These are phyloP conservation scores for Torymus texanus DNA, from an alignment of 2,888 invertebrate species.

Conservation along the genomic window DNA sequence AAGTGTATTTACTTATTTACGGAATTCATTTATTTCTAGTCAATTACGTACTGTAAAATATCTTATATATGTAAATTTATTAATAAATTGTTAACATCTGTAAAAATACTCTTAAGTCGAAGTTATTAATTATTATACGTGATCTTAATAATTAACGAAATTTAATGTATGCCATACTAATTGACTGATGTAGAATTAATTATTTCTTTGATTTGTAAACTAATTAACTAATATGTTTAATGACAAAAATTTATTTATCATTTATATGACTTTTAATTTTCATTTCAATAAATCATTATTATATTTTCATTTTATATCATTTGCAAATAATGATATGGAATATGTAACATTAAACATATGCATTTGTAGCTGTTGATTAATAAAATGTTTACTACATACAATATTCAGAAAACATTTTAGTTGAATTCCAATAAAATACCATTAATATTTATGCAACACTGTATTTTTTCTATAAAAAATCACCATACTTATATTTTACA, in stretches of 20 bases:
- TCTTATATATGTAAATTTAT: slow-evolving; percentile 43
- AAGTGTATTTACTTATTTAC: slow-evolving; percentile 61
- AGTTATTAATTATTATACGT: slow-evolving; percentile 6
- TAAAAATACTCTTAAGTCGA: slow-evolving; percentile 2
- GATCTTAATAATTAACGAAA: slow-evolving; percentile 8
- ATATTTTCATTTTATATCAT: too few species aligned
- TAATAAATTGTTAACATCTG: slow-evolving; percentile 49
- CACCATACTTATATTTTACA: too few species aligned
- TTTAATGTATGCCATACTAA: slow-evolving; percentile 11
- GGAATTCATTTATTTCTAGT: slow-evolving; percentile 62
- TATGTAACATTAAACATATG: too few species aligned
- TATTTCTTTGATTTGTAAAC: not conserved
- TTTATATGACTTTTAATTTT: too few species aligned
- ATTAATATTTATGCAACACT: too few species aligned
- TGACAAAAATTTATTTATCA: not conserved
- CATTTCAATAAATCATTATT: too few species aligned
- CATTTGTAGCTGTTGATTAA: slow-evolving; percentile 23
- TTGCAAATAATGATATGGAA: too few species aligned
- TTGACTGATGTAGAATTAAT: not conserved
- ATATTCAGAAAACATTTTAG: too few species aligned
- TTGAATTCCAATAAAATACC: too few species aligned
- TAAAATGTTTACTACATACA: slow-evolving; percentile 17
- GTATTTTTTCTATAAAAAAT: too few species aligned
- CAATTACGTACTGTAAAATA: slow-evolving; percentile 64
- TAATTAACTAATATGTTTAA: not conserved